Evolutionary conservation across 2,888 invertebrate species (phyloP).

Genomic region (Ecliptopera silaceata): DNA sequence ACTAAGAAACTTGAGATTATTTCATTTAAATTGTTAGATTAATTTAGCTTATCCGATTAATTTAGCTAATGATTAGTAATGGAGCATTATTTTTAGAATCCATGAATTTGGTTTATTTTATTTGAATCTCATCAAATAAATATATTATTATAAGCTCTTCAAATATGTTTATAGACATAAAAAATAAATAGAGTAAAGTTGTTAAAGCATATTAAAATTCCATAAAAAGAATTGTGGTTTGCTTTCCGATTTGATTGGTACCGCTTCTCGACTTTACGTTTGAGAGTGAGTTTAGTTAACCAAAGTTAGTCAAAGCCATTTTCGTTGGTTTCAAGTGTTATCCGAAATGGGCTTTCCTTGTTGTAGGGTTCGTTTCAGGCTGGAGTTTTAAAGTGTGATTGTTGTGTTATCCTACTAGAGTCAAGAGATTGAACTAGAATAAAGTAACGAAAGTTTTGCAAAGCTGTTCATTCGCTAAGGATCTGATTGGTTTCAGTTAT

Average conservation of each 20-base stretch:
- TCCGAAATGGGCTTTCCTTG: conserved; percentile 13
- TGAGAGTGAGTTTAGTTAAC: conserved; percentile 48
- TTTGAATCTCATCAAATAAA: no score
- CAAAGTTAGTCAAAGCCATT: conserved; percentile 41
- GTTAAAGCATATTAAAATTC: not conserved
- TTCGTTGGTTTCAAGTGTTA: conserved; percentile 28
- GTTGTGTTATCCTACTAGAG: not conserved
- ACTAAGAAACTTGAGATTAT: no score
- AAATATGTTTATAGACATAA: no score
- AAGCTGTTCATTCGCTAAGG: conserved; percentile 40
- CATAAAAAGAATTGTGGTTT: conserved; percentile 37
- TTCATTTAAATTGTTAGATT: no score
- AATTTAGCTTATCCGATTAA: no score
- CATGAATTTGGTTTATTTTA: no score
- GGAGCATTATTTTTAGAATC: no score
- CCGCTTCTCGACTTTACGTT: conserved; percentile 59
- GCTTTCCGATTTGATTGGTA: conserved; percentile 59
- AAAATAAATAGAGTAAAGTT: no score
- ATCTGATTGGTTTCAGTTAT: conserved; percentile 46
- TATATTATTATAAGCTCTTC: no score
- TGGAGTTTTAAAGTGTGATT: conserved; percentile 4
- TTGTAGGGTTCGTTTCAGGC: conserved; percentile 4
- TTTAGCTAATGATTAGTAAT: no score
- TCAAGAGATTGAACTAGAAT: conserved; percentile 27
- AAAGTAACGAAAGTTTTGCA: conserved; percentile 43